Percentiles rank a stretch among this genome's conserved stretches.
Conservation (phyloP, 2,888 invertebrate species). For the Zelleria hepariella region DNA sequence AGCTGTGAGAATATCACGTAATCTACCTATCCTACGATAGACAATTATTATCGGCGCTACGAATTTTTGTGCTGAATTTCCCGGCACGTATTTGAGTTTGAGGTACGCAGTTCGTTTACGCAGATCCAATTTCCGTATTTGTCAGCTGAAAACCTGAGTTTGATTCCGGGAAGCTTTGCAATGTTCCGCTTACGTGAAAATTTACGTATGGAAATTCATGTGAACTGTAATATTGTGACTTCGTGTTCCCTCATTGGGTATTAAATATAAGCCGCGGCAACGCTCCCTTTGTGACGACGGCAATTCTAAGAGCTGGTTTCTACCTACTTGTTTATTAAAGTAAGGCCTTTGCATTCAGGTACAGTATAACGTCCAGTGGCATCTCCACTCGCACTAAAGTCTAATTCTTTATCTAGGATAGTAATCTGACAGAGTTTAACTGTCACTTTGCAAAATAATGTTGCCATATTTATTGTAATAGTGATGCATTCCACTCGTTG, state of each 20-base stretch:
- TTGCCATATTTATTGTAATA: no score
- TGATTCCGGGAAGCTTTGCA: background rate
- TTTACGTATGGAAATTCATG: background rate
- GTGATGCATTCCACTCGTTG: no score
- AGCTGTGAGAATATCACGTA: no score
- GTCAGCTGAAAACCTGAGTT: background rate
- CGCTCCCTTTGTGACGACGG: background rate
- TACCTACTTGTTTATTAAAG: background rate
- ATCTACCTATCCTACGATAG: no score
- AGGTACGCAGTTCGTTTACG: background rate
- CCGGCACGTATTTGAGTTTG: background rate
- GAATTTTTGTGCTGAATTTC: background rate
- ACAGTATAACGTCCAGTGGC: no score
- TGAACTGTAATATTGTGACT: background rate
- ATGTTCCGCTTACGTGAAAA: background rate
- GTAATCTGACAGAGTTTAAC: no score
- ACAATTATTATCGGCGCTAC: no score
- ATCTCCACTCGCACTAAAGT: no score
- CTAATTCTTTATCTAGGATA: no score
- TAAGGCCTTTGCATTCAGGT: no score
- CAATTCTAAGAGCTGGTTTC: background rate
- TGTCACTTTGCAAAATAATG: no score
- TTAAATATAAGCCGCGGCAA: background rate
- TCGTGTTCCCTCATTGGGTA: background rate
- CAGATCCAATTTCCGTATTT: background rate